Conservation (phyloP, 1,140 invertebrate genomes). For the Drosophila nannoptera region DNA sequence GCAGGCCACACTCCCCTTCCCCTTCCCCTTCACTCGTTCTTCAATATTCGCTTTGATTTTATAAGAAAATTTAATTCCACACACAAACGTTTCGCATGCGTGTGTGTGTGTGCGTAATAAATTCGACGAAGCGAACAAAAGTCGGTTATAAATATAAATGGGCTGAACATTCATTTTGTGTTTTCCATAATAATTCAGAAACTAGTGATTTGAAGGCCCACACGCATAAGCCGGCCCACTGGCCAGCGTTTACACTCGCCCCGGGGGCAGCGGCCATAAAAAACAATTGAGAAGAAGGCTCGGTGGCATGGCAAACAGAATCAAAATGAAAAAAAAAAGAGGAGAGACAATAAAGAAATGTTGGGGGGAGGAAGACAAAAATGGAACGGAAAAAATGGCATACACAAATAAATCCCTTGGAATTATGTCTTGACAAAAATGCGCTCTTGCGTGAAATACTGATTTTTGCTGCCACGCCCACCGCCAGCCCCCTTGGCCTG, state of each 20-base stretch:
- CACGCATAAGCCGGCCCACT: slow-evolving; percentile 57
- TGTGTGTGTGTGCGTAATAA: slow-evolving; percentile 52
- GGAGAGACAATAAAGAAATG: neutral
- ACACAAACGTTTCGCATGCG: slow-evolving; percentile 10
- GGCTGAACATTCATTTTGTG: slow-evolving; percentile 72
- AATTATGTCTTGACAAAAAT: slow-evolving; percentile 77
- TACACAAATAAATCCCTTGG: slow-evolving; percentile 76
- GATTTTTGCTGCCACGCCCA: slow-evolving; percentile 47
- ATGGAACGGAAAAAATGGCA: slow-evolving; percentile 50
- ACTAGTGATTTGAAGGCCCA: slow-evolving; percentile 68
- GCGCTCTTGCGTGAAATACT: slow-evolving; percentile 75
- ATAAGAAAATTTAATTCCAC: slow-evolving; percentile 46
- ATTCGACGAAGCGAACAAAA: slow-evolving; percentile 65
- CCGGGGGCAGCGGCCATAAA: slow-evolving; percentile 59
- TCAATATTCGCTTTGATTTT: slow-evolving; percentile 9
- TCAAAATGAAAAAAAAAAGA: slow-evolving; percentile 32
- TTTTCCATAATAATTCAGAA: slow-evolving; percentile 75
- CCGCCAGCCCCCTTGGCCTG: neutral
- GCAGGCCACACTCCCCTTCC: too few relatives aligned
- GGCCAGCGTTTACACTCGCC: slow-evolving; percentile 14
- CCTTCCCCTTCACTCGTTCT: neutral
- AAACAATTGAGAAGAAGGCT: slow-evolving; percentile 32
- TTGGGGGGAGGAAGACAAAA: neutral
- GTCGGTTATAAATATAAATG: slow-evolving; percentile 75
- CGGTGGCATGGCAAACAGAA: slow-evolving; percentile 39